phyloP scores from a whole-genome alignment of 2,797 vertebrate species.

The Sebastiscus tertius region DNA sequence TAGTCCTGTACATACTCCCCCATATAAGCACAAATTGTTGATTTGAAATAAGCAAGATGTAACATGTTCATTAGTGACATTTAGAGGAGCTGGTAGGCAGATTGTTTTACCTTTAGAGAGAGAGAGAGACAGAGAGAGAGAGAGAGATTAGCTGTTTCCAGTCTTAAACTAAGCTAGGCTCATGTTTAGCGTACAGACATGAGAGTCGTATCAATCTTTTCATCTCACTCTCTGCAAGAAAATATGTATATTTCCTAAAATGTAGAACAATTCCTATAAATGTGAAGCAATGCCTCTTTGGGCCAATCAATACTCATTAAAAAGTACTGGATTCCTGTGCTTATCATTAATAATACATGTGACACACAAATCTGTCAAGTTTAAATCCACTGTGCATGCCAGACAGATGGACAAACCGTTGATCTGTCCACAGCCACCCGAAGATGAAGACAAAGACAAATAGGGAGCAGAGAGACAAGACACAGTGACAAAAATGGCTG shows the following conservation, averaged over 20 bases:
- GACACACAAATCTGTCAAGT: constrained; percentile 10
- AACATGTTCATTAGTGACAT: not conserved
- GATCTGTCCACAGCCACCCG: constrained; percentile 13
- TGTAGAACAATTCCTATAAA: not conserved
- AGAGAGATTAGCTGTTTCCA: not conserved
- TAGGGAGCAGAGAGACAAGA: constrained; percentile 26
- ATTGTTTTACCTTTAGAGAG: not conserved
- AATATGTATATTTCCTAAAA: not conserved
- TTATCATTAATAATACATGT: not conserved
- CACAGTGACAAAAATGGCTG: constrained; percentile 24
- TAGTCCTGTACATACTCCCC: not conserved
- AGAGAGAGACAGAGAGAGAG: not conserved
- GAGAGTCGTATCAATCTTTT: not conserved
- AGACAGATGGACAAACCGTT: constrained; percentile 38
- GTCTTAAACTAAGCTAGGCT: not conserved
- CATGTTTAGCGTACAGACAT: too few species aligned
- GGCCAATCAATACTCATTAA: not conserved
- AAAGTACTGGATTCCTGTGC: not conserved
- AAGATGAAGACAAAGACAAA: constrained; percentile 45
- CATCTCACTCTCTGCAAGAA: not conserved
- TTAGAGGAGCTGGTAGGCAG: not conserved
- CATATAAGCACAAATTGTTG: not conserved
- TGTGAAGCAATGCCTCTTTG: not conserved
- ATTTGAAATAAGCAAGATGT: not conserved
- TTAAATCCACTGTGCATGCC: constrained; percentile 14